Percentiles rank a stretch among this genome's conserved stretches.
phyloP scores from a whole-genome alignment of 2,797 vertebrate species.

The Astyanax mexicanus region DNA sequence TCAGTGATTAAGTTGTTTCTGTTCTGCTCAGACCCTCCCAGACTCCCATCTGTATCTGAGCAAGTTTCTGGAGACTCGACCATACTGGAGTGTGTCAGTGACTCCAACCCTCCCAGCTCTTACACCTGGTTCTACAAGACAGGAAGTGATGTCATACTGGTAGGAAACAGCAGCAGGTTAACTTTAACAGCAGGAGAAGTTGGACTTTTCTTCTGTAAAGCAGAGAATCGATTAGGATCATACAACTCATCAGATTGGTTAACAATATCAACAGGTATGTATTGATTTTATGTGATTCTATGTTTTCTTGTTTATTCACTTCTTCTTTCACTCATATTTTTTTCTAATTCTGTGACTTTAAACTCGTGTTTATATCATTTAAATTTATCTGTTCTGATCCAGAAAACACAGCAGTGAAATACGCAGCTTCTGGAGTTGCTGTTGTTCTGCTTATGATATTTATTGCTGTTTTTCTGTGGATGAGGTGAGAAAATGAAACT shows the following conservation, averaged over 20 bases:
- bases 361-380: no score
- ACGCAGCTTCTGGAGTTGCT: background rate
- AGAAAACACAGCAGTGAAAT: background rate
- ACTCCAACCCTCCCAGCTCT: no score
- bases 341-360: no score
- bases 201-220: background rate
- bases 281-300: no score
- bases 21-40: slow-evolving; percentile 22
- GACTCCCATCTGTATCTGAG: background rate
- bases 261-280: background rate
- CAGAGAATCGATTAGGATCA: background rate
- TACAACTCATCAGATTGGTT: background rate
- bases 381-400: no score
- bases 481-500: background rate
- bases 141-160: background rate
- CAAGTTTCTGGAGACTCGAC: slow-evolving; percentile 4
- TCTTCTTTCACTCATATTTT: no score
- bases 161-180: background rate
- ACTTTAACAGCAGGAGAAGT: background rate
- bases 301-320: no score
- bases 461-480: background rate
- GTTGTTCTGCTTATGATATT: background rate
- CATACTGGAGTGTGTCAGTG: slow-evolving; percentile 13
- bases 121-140: background rate
- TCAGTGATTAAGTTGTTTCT: no score